Evolutionary conservation across 2,888 invertebrate species (phyloP).

Genomic region (Eupsilia transversa): DNA sequence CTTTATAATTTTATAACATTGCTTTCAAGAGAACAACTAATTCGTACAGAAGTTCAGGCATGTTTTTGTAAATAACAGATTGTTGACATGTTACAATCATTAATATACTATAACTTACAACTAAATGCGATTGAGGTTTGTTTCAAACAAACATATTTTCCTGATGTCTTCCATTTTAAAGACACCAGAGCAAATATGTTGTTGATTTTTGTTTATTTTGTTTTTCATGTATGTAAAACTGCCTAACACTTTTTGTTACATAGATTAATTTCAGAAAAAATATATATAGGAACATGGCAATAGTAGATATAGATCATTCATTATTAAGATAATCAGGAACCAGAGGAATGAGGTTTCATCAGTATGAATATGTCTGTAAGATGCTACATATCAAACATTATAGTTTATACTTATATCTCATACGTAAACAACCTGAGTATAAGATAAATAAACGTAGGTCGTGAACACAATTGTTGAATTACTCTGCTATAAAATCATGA

Average conservation of each 20-base stretch:
- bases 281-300: background rate
- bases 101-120: background rate
- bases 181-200: too few species aligned
- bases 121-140: too few species aligned
- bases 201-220: too few species aligned
- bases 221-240: too few species aligned
- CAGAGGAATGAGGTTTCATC: background rate
- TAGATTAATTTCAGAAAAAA: background rate
- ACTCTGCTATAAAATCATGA: background rate
- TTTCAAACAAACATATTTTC: background rate
- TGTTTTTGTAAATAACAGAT: background rate
- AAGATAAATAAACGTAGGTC: background rate
- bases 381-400: background rate
- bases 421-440: background rate
- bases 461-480: background rate
- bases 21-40: background rate
- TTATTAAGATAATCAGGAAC: background rate
- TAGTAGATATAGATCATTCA: background rate
- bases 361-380: background rate
- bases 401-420: background rate
- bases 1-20: background rate
- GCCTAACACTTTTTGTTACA: background rate
- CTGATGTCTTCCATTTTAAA: background rate
- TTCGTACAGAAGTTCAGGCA: background rate
- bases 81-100: background rate